A percentile compares a stretch with the other conserved stretches of the same genome.
Conservation (phyloP, 2,797 vertebrate species). For the Tenualosa thibaudeaui region DNA sequence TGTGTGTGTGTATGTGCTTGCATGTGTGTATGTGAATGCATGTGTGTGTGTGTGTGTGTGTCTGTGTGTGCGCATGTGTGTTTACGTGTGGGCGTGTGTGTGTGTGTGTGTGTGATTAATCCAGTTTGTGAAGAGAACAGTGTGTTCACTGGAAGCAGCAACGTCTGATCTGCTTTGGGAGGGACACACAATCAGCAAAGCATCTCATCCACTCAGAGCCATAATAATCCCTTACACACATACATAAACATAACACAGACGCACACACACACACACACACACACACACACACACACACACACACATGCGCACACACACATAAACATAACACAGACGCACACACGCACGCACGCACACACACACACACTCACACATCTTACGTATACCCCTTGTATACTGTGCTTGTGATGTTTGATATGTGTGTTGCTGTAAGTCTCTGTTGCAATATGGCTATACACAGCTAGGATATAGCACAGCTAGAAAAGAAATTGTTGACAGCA, state of each 20-base stretch:
- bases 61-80: too few species aligned
- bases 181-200: constrained; percentile 33
- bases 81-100: too few species aligned
- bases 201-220: constrained; percentile 21
- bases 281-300: neutral
- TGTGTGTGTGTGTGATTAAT: constrained; percentile 12
- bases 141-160: constrained; percentile 19
- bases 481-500: neutral
- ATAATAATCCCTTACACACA: constrained; percentile 5
- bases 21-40: too few species aligned
- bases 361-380: neutral
- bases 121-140: constrained; percentile 8
- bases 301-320: neutral
- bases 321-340: neutral
- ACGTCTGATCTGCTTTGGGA: constrained; percentile 40
- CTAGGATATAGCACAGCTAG: neutral
- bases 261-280: neutral
- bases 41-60: too few species aligned
- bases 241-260: neutral
- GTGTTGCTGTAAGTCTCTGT: too few species aligned
- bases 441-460: neutral
- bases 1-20: too few species aligned
- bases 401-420: too few species aligned
- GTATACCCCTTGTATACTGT: too few species aligned
- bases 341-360: neutral